phyloP scores from a whole-genome alignment of 2,888 invertebrate genomes.

The Ditula angustiorana region DNA sequence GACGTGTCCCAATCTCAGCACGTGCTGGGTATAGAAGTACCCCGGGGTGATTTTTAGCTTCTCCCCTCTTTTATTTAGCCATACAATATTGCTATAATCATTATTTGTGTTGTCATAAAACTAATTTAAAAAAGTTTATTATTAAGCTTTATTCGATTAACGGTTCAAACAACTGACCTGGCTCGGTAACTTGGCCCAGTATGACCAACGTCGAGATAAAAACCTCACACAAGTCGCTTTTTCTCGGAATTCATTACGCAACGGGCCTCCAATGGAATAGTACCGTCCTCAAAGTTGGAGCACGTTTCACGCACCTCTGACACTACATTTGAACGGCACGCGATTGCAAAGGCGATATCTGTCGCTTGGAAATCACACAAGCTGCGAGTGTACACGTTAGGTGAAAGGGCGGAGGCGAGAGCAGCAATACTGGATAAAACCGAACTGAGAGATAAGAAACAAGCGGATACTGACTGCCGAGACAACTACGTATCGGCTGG shows the following conservation, averaged over 20 bases:
- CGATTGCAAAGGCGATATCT: constrained; percentile 5
- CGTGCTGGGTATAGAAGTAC: too few species aligned
- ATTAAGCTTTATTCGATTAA: too few species aligned
- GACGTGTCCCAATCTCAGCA: too few species aligned
- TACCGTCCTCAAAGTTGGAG: not conserved
- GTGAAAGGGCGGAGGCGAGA: constrained; percentile 32
- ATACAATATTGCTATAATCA: too few species aligned
- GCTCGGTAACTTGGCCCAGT: too few species aligned
- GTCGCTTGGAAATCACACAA: constrained; percentile 14
- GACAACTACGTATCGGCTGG: not conserved
- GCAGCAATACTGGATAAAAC: constrained; percentile 35
- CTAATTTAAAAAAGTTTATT: too few species aligned
- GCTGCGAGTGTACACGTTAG: constrained; percentile 24
- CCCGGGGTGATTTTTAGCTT: too few species aligned
- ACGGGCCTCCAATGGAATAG: not conserved
- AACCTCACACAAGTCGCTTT: too few species aligned
- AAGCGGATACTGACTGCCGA: not conserved
- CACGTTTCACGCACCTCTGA: not conserved
- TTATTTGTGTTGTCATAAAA: too few species aligned
- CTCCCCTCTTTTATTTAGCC: too few species aligned
- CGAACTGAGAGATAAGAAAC: constrained; percentile 31
- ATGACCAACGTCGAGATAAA: too few species aligned
- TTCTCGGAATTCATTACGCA: not conserved
- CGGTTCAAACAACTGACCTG: too few species aligned
- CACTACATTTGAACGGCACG: not conserved